Evolutionary conservation across 2,888 invertebrate species (phyloP), one percentile per base, ranked within the genome.

Genomic region (Odontothrips loti): DNA sequence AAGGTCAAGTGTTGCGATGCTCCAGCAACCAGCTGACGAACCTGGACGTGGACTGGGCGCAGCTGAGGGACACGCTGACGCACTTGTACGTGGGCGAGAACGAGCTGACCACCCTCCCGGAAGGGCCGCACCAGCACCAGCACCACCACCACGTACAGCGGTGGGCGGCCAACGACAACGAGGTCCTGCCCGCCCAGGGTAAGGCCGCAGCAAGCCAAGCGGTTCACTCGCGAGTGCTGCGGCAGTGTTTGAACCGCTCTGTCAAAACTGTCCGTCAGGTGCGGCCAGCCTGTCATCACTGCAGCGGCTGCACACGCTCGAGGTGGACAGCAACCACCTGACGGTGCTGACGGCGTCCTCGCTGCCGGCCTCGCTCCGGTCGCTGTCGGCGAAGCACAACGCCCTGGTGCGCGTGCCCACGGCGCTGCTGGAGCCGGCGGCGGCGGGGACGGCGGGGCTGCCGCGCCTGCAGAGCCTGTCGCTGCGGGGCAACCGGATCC

Each of bases 401-500:
- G 84, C 86, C 20, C 82, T 87, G 20, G 81, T 83, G 10, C 83
- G 83, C 34, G 85, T 87, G 79, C 86, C 87, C 0, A 82, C 83
- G 8, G 83, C 83, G 10, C 84, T 85, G 4, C 75, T 86, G 23
- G 84, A 84, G 68, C 82, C 23, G 68, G 27, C 27, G 68, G 58
- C 51, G 6, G 15, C 51, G 85, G 34, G 34, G 34, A 6, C 34
- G 3, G 34, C 34, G 34, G 34, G 84, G 43, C 89, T 93, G 83
- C 90, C 91, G 85, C 91, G 91, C 84, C 88, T 94, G 85, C 91
- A 92, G 85, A 92, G 92, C 89, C 87, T 94, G 81, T 92, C 93
- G 87, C 87, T 94, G 82, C 89, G 93, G 78, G 79, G 58, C 80
- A 68, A 75, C 68, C 68, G n/a, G 3, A 27, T 75, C 68, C 68